Percentiles rank a stretch among this genome's conserved stretches.
These are phyloP conservation scores for Phymorhynchus buccinoides DNA, from an alignment of 1,140 invertebrate genomes.

Conservation along the genomic window DNA sequence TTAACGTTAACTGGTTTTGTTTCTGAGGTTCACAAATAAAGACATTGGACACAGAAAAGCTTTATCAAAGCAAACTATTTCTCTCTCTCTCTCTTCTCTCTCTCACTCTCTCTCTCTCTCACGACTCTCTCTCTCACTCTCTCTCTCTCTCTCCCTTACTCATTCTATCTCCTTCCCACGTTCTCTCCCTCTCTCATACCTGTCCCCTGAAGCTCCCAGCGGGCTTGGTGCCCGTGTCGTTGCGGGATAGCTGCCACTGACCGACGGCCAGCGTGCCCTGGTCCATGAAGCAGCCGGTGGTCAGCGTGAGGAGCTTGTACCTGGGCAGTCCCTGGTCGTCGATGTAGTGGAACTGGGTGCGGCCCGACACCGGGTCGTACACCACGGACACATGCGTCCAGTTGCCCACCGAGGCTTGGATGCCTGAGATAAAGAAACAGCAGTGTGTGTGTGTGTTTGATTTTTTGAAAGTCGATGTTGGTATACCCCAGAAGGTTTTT, in stretches of 20 bases:
- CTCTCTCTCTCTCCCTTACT: background rate
- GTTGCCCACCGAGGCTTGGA: background rate
- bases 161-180: background rate
- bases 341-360: background rate
- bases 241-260: background rate
- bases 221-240: background rate
- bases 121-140: background rate
- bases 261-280: constrained; percentile 1
- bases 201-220: background rate
- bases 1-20: too few relatives aligned
- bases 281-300: background rate
- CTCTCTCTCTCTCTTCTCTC: too few relatives aligned
- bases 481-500: too few relatives aligned
- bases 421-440: too few relatives aligned
- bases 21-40: too few relatives aligned
- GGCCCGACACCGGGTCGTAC: background rate
- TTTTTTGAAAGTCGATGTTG: too few relatives aligned
- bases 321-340: background rate
- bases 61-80: too few relatives aligned
- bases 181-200: background rate
- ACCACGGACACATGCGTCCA: constrained; percentile 12
- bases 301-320: background rate
- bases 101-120: too few relatives aligned
- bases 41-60: too few relatives aligned
- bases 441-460: too few relatives aligned